These are phyloP conservation scores for Scortum barcoo DNA, from an alignment of 2,113 vertebrate species.

Conservation along the genomic window DNA sequence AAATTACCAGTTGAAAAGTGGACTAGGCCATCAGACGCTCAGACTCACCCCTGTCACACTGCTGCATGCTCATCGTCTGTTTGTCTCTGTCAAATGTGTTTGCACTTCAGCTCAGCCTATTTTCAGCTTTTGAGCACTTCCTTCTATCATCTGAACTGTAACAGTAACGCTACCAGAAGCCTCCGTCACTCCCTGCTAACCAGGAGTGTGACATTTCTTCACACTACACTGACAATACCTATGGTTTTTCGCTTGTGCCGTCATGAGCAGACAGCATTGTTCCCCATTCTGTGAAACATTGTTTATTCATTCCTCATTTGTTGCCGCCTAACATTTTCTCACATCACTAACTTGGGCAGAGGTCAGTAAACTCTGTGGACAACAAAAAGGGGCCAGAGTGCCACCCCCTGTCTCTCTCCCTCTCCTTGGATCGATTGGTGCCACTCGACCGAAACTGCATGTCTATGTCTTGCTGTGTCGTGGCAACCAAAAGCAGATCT, in stretches of 20 bases:
- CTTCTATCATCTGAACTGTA: slow-evolving; percentile 70
- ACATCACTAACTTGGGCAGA: slow-evolving; percentile 34
- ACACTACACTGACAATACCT: slow-evolving; percentile 19
- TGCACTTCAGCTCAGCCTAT: slow-evolving; percentile 64
- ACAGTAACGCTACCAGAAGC: slow-evolving; percentile 51
- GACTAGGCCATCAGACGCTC: slow-evolving; percentile 17
- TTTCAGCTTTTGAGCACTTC: slow-evolving; percentile 77
- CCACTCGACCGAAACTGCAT: not conserved
- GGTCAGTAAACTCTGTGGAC: not conserved
- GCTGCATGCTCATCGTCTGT: slow-evolving; percentile 26
- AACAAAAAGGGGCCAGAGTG: not conserved
- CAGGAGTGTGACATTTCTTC: slow-evolving; percentile 48
- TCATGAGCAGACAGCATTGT: slow-evolving; percentile 38
- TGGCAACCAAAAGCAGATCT: slow-evolving; percentile 4
- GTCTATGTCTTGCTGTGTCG: not conserved
- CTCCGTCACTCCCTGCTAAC: slow-evolving; percentile 30
- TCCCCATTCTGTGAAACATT: slow-evolving; percentile 63
- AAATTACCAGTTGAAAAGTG: not conserved
- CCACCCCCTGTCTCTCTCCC: not conserved
- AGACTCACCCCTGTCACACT: slow-evolving; percentile 47
- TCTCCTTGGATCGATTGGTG: not conserved
- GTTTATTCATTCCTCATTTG: slow-evolving; percentile 65
- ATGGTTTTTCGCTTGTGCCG: slow-evolving; percentile 15
- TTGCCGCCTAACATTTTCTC: slow-evolving; percentile 30
- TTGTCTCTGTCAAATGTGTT: slow-evolving; percentile 50